Conservation (phyloP, 2,797 vertebrate genomes). For the Meda fulgida region DNA sequence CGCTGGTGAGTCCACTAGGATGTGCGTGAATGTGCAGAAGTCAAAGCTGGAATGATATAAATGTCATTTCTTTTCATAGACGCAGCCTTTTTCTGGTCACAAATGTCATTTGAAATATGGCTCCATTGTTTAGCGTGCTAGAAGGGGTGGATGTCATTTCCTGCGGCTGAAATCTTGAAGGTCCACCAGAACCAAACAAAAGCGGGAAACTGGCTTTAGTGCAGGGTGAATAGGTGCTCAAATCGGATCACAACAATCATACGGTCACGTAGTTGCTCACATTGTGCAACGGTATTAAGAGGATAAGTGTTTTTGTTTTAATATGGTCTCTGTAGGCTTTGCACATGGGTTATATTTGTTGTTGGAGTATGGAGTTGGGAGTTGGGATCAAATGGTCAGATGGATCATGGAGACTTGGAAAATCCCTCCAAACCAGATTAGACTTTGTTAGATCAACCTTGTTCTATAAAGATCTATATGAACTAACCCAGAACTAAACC, state of each 20-base stretch:
- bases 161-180: slow-evolving; percentile 2
- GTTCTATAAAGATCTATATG: background rate
- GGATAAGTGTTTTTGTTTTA: slow-evolving; percentile 1
- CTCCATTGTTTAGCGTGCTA: slow-evolving; percentile 15
- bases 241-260: slow-evolving; percentile 17
- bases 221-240: slow-evolving; percentile 8
- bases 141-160: slow-evolving; percentile 43
- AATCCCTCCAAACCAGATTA: slow-evolving; percentile 32
- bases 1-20: slow-evolving; percentile 80
- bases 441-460: slow-evolving; percentile 10
- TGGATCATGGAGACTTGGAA: background rate
- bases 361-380: background rate
- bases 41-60: background rate
- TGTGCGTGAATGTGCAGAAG: background rate
- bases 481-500: background rate
- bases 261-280: background rate
- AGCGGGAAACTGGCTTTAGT: slow-evolving; percentile 41
- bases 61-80: background rate
- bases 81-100: background rate
- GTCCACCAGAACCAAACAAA: slow-evolving; percentile 49
- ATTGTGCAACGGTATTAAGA: slow-evolving; percentile 3
- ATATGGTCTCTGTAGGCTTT: background rate
- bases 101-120: slow-evolving; percentile 1
- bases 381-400: background rate
- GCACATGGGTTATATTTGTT: background rate